phyloP scores from a whole-genome alignment of 2,888 invertebrate genomes.

The Brachylomia viminalis region DNA sequence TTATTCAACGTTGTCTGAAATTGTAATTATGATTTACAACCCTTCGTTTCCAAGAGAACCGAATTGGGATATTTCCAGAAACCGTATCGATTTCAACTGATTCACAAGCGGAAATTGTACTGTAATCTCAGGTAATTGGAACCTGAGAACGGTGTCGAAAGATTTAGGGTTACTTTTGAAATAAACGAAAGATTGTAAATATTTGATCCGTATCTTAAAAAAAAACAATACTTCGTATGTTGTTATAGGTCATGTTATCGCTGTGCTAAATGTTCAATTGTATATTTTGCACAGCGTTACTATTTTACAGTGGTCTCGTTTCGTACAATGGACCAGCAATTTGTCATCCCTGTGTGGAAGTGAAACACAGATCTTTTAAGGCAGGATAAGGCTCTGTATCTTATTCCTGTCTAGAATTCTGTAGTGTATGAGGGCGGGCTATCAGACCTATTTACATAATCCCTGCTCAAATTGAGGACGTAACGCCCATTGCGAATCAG shows the following conservation, averaged over 20 bases:
- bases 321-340: conserved; percentile 32
- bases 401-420: too few species aligned
- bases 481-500: conserved; percentile 35
- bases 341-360: conserved; percentile 36
- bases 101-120: conserved; percentile 17
- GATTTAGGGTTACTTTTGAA: neutral
- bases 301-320: conserved; percentile 4
- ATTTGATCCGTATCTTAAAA: neutral
- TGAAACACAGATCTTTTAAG: conserved; percentile 36
- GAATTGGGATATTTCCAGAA: conserved; percentile 26
- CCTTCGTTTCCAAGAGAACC: conserved; percentile 18
- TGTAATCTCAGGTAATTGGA: conserved; percentile 32
- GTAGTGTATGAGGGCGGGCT: conserved; percentile 17
- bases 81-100: conserved; percentile 13
- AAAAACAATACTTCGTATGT: conserved; percentile 39
- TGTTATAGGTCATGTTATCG: conserved; percentile 53
- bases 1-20: conserved; percentile 20
- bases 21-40: conserved; percentile 36
- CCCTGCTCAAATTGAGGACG: conserved; percentile 56
- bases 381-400: conserved; percentile 18
- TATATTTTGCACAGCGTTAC: conserved; percentile 22
- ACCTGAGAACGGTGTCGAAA: neutral
- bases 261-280: conserved; percentile 23
- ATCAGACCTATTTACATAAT: conserved; percentile 39
- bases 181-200: neutral